These are phyloP conservation scores for Drosophila leontia DNA, from an alignment of 1,140 invertebrate genomes.

Conservation along the genomic window DNA sequence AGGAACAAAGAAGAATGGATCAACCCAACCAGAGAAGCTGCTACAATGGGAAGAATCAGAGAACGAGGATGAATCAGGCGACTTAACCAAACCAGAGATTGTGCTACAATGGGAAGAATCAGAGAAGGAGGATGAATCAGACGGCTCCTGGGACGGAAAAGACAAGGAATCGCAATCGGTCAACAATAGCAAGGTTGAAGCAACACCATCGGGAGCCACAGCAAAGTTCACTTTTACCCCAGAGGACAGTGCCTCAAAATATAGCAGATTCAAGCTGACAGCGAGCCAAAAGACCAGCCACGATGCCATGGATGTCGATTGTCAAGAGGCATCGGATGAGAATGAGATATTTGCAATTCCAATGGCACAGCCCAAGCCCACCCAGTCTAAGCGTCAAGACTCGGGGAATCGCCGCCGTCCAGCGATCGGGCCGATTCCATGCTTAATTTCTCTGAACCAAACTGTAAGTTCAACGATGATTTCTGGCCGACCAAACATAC, in stretches of 20 bases:
- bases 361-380: constrained; percentile 8
- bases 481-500: constrained; percentile 1
- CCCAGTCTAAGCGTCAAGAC: neutral
- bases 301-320: neutral
- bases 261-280: neutral
- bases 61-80: neutral
- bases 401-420: neutral
- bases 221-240: neutral
- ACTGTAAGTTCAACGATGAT: constrained; percentile 4
- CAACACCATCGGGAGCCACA: neutral
- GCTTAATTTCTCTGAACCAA: neutral
- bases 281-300: neutral
- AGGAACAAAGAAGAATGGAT: neutral
- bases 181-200: neutral
- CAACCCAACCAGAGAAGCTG: neutral
- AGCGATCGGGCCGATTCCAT: neutral
- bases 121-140: neutral
- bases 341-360: neutral
- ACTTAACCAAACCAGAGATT: neutral
- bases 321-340: neutral
- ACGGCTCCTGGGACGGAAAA: too few species aligned
- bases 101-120: too few species aligned
- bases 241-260: neutral
- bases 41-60: too few species aligned
- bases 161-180: neutral